Percentiles rank a stretch among this genome's conserved stretches.
Conservation (phyloP, 2,113 vertebrate species). For the Dasyurus viverrinus region DNA sequence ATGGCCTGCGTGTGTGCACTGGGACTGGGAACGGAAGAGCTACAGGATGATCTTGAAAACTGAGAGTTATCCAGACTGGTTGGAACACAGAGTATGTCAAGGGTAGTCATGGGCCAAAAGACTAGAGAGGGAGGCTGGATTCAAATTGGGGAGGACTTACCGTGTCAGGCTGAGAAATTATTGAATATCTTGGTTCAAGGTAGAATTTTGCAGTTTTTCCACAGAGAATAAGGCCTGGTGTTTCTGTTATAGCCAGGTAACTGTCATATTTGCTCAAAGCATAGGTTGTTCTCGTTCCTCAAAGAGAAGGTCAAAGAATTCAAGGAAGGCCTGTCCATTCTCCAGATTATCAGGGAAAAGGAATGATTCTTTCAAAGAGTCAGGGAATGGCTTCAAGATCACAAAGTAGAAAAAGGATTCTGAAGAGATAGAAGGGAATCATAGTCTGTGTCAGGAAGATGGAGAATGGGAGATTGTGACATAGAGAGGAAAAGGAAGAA, state of each 20-base stretch:
- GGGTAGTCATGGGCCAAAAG: not conserved
- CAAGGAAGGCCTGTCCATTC: not conserved
- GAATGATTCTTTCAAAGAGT: not conserved
- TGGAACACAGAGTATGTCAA: not conserved
- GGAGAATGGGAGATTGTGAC: not conserved
- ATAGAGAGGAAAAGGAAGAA: not conserved
- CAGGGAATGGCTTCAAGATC: not conserved
- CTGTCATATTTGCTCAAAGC: not conserved
- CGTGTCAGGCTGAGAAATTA: not conserved
- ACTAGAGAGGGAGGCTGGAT: not conserved
- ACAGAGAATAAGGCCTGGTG: not conserved
- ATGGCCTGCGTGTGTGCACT: not conserved
- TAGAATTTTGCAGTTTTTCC: not conserved
- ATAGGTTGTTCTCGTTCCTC: not conserved
- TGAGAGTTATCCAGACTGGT: not conserved
- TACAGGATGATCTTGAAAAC: not conserved
- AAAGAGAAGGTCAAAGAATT: not conserved
- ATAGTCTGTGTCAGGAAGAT: not conserved
- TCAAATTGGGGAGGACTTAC: not conserved
- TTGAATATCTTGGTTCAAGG: not conserved
- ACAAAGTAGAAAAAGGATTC: not conserved
- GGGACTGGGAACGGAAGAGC: too few relatives aligned
- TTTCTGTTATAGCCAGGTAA: not conserved
- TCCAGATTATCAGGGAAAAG: not conserved
- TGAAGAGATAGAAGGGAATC: not conserved